Base-by-base conservation (phyloP, 2,888 invertebrate genomes). In the Watsonalla binaria region DNA sequence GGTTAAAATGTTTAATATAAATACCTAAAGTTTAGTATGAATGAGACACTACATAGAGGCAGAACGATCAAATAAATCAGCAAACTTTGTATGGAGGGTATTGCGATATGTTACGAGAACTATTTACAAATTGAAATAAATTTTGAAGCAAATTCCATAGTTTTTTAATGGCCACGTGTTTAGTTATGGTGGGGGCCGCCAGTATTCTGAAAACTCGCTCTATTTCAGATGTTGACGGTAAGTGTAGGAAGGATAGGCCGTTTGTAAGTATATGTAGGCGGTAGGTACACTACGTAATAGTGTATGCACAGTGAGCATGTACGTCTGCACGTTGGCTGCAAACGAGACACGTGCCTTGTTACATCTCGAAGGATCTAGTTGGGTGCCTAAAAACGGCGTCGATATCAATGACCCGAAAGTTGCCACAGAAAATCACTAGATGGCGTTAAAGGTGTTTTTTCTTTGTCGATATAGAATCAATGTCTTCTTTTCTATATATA, bases 211-310 rank as follows among this genome's bases (percentile, higher is more conserved):
- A 49, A 49, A 49, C 37, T 77, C 84, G 81, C 84, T 90, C 88
- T 89, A 86, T 90, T 90, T 87, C 90, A 90, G 90, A 90, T 90
- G 89, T 87, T 90, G 84, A 90, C 90, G 90, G 90, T 90, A 90
- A 90, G 90, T 90, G 68, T 86, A 87, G 88, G 75, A 73, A 78
- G 74, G 76, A 73, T 83, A 82, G 83, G 80, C 74, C 70, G 72
- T 68, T 78, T 74, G 83, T 82, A 77, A 82, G 82, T 81, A 80
- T 72, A 68, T 56, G 53, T 57, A 63, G 66, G 65, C 64, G 70
- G 78, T 80, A 79, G 78, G 82, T 80, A 80, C 75, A 68, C 71
- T 64, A 65, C 63, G 54, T 71, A 52, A 46, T 55, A 52, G 58
- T 55, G 51, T 53, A 71, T 65, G 62, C 78, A 80, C 78, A 76